Percentiles rank a stretch among this genome's conserved stretches.
phyloP scores from a whole-genome alignment of 2,888 invertebrate species.

The Mesorhabditis spiculigera region DNA sequence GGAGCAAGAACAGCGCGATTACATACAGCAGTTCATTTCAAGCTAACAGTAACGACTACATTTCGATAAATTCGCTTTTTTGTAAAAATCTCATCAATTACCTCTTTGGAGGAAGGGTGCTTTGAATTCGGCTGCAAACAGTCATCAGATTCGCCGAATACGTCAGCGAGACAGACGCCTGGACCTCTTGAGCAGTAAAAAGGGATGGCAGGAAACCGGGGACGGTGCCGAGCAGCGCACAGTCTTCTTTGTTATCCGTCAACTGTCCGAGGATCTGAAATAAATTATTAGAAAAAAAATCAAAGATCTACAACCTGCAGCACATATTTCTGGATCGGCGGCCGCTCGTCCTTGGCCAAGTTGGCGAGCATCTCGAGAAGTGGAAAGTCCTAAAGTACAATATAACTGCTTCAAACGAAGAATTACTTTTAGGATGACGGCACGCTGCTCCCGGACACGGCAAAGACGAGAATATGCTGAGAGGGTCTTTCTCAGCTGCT shows the following conservation, averaged over 20 bases:
- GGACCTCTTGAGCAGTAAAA: background rate
- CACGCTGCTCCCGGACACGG: too few species aligned
- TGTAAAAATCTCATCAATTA: too few species aligned
- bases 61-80: too few species aligned
- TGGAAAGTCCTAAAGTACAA: background rate
- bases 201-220: background rate
- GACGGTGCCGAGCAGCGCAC: background rate
- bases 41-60: background rate
- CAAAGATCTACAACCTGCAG: background rate
- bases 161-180: background rate
- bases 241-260: background rate
- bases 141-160: background rate
- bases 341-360: background rate
- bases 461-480: too few species aligned
- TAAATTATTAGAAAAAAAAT: background rate
- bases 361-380: background rate
- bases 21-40: constrained; percentile 21
- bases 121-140: background rate
- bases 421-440: too few species aligned
- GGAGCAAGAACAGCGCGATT: constrained; percentile 23
- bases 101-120: background rate
- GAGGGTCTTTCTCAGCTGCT: too few species aligned
- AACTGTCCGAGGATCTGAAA: background rate
- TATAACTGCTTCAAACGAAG: too few species aligned
- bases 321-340: background rate